Evolutionary conservation across 2,888 invertebrate genomes (phyloP).

Genomic region (Hyles lineata): DNA sequence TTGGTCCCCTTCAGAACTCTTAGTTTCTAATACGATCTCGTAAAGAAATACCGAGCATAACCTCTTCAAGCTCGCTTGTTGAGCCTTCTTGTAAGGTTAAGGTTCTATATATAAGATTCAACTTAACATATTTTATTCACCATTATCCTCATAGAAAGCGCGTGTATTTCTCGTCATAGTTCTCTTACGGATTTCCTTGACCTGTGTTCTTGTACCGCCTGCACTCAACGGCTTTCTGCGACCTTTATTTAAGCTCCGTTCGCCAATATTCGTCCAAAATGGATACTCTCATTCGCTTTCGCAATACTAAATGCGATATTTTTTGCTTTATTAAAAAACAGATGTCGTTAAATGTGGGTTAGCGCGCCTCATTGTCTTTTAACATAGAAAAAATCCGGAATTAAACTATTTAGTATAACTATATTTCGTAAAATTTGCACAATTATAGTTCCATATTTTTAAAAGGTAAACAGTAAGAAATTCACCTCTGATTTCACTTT

Average conservation of each 20-base stretch:
- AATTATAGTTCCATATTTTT: no score
- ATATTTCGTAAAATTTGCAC: neutral
- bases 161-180: slow-evolving; percentile 9
- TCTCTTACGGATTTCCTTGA: slow-evolving; percentile 18
- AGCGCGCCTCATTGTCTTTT: neutral
- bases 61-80: no score
- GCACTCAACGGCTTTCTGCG: slow-evolving; percentile 17
- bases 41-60: no score
- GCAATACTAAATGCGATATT: slow-evolving; percentile 25
- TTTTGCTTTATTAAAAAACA: slow-evolving; percentile 25
- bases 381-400: neutral
- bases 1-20: no score
- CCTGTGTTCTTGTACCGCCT: slow-evolving; percentile 25
- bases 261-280: slow-evolving; percentile 27
- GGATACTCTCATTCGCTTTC: slow-evolving; percentile 24
- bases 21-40: no score
- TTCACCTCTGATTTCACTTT: no score
- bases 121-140: neutral
- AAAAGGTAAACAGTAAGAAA: no score
- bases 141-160: neutral
- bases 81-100: no score
- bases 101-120: no score
- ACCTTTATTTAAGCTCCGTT: slow-evolving; percentile 27
- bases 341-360: neutral
- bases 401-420: neutral